These are phyloP conservation scores for Boloria euphrosyne DNA, from an alignment of 2,888 invertebrate species.

Conservation along the genomic window DNA sequence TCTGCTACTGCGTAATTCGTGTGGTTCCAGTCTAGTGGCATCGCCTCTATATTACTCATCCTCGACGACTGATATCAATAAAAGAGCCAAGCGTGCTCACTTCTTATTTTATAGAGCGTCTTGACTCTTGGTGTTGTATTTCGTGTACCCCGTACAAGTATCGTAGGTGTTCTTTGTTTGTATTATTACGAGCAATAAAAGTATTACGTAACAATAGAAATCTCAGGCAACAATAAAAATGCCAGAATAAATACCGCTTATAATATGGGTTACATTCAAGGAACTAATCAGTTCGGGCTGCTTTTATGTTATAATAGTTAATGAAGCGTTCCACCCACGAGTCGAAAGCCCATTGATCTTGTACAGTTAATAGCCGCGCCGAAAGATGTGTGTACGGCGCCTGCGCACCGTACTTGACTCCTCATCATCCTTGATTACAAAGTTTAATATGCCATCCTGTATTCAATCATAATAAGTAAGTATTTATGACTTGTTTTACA, in stretches of 20 bases:
- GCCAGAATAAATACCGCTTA: constrained; percentile 39
- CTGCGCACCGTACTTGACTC: constrained; percentile 30
- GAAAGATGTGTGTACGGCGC: constrained; percentile 36
- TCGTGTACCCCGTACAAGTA: constrained; percentile 55
- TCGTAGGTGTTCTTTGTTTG: constrained; percentile 51
- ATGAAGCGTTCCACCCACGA: constrained; percentile 77
- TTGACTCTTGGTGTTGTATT: constrained; percentile 65
- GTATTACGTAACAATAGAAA: constrained; percentile 39
- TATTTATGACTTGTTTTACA: not conserved
- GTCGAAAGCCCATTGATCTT: constrained; percentile 71
- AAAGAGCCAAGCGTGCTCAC: constrained; percentile 42
- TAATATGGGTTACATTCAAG: constrained; percentile 51
- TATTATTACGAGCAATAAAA: constrained; percentile 44
- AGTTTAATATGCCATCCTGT: constrained; percentile 21
- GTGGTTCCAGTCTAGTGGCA: constrained; percentile 71
- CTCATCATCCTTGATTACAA: constrained; percentile 31
- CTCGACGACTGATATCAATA: constrained; percentile 66
- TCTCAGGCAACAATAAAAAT: constrained; percentile 33
- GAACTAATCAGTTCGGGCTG: constrained; percentile 73
- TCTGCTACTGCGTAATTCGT: constrained; percentile 79
- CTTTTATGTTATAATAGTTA: constrained; percentile 77
- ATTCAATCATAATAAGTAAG: constrained; percentile 16
- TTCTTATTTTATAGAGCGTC: constrained; percentile 62
- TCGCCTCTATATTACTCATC: constrained; percentile 74
- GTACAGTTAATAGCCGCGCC: constrained; percentile 69